A percentile compares a stretch with the other conserved stretches of the same genome.
These are phyloP conservation scores for Zhuqinia jingwanae DNA, from an alignment of 2,888 invertebrate species.

Conservation along the genomic window DNA sequence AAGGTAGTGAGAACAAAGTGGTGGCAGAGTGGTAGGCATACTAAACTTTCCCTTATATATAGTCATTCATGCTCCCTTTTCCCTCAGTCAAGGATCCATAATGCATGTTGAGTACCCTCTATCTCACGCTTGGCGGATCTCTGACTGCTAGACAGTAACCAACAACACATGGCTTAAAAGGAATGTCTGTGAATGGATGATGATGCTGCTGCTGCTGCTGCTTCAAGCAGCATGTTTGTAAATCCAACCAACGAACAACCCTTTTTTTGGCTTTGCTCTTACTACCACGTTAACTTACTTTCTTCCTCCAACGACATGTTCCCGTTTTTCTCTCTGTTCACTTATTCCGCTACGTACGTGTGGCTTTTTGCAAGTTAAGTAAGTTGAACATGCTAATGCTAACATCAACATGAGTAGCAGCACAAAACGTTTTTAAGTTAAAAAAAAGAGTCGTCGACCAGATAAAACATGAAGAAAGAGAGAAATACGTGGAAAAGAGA, in stretches of 20 bases:
- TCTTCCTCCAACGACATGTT: slow-evolving; percentile 41
- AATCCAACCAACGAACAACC: slow-evolving; percentile 22
- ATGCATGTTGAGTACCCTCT: slow-evolving; percentile 54
- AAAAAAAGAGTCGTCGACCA: slow-evolving; percentile 18
- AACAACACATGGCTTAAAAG: slow-evolving; percentile 30
- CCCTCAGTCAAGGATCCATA: slow-evolving; percentile 50
- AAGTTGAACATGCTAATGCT: slow-evolving; percentile 31
- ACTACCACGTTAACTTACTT: slow-evolving; percentile 15
- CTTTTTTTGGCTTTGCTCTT: slow-evolving; percentile 31
- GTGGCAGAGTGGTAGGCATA: neutral
- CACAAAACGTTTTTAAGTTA: neutral
- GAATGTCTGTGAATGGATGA: neutral
- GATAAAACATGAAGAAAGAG: slow-evolving; percentile 13
- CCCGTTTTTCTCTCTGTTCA: slow-evolving; percentile 32
- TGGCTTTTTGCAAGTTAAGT: slow-evolving; percentile 19
- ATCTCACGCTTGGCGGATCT: slow-evolving; percentile 5
- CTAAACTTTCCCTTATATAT: slow-evolving; percentile 50
- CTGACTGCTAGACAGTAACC: neutral
- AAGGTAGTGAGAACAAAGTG: neutral
- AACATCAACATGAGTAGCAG: neutral
- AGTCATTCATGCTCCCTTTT: slow-evolving; percentile 59
- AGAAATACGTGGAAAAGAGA: slow-evolving; percentile 7
- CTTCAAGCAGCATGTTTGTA: neutral
- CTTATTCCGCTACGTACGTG: slow-evolving; percentile 56
- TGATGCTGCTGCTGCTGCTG: slow-evolving; percentile 3